phyloP scores from a whole-genome alignment of 2,888 invertebrate genomes.

The Julus scandinavius region DNA sequence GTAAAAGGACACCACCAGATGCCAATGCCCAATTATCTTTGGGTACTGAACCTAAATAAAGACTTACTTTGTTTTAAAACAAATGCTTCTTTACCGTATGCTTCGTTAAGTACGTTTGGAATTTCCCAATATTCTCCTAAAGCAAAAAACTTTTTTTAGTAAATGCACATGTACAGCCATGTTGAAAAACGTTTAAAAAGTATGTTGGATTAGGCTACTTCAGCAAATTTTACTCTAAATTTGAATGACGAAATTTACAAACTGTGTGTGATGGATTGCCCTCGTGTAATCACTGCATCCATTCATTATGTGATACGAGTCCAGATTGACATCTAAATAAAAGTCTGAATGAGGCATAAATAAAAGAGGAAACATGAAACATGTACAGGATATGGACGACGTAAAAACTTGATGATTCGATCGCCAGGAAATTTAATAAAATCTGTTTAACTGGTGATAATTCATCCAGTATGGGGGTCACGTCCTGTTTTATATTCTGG shows the following conservation, averaged over 20 bases:
- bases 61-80: too few relatives aligned
- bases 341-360: neutral
- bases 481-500: slow-evolving; percentile 31
- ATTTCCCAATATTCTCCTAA: too few relatives aligned
- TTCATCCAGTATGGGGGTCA: slow-evolving; percentile 34
- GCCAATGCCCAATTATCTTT: too few relatives aligned
- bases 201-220: too few relatives aligned
- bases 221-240: too few relatives aligned
- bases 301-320: neutral
- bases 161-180: too few relatives aligned
- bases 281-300: neutral
- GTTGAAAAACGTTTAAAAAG: too few relatives aligned
- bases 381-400: neutral
- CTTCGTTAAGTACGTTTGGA: too few relatives aligned
- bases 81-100: too few relatives aligned
- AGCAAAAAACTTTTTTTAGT: too few relatives aligned
- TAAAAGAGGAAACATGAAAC: neutral
- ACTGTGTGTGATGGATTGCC: neutral
- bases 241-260: neutral
- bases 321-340: neutral
- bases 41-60: too few relatives aligned
- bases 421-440: slow-evolving; percentile 38
- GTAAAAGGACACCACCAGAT: too few relatives aligned
- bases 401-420: neutral
- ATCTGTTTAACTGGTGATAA: slow-evolving; percentile 4